phyloP scores from a whole-genome alignment of 2,888 invertebrate species.

The Archips crataeganus region DNA sequence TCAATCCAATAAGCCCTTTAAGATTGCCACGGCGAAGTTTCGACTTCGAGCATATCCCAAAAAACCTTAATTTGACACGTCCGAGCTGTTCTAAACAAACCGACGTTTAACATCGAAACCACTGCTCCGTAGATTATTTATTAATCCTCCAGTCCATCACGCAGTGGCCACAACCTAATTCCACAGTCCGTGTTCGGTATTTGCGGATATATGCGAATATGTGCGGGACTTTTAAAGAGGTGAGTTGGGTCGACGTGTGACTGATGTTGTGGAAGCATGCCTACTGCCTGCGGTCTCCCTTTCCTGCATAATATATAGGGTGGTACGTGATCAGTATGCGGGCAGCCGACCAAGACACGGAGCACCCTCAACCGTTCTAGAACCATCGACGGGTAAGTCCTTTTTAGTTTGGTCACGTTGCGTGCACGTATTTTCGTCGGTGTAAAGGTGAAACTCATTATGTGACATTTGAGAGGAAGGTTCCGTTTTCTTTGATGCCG shows the following conservation, averaged over 20 bases:
- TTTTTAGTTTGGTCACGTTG: slow-evolving; percentile 1
- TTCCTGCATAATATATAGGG: slow-evolving; percentile 54
- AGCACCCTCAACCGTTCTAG: not conserved
- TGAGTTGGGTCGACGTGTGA: slow-evolving; percentile 60
- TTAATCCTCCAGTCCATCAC: slow-evolving; percentile 40
- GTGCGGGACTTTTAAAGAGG: slow-evolving; percentile 40
- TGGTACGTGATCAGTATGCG: slow-evolving; percentile 35
- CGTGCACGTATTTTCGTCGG: slow-evolving; percentile 31
- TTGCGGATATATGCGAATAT: slow-evolving; percentile 46
- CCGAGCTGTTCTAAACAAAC: not conserved
- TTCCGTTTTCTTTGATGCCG: slow-evolving; percentile 32
- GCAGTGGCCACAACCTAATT: slow-evolving; percentile 51
- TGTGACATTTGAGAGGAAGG: slow-evolving; percentile 37
- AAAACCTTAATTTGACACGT: not conserved
- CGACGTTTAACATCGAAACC: slow-evolving; percentile 19
- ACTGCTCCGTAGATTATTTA: slow-evolving; percentile 32
- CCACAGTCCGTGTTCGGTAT: slow-evolving; percentile 52
- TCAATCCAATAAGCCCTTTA: not conserved
- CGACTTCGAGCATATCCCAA: not conserved
- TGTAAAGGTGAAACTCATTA: slow-evolving; percentile 39
- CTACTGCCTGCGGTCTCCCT: slow-evolving; percentile 31
- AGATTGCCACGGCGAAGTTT: not conserved
- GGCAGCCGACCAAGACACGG: not conserved
- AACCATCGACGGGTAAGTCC: not conserved
- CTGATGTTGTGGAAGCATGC: slow-evolving; percentile 57